phyloP scores from a whole-genome alignment of 2,888 invertebrate species.

The Oscheius myriophilus region DNA sequence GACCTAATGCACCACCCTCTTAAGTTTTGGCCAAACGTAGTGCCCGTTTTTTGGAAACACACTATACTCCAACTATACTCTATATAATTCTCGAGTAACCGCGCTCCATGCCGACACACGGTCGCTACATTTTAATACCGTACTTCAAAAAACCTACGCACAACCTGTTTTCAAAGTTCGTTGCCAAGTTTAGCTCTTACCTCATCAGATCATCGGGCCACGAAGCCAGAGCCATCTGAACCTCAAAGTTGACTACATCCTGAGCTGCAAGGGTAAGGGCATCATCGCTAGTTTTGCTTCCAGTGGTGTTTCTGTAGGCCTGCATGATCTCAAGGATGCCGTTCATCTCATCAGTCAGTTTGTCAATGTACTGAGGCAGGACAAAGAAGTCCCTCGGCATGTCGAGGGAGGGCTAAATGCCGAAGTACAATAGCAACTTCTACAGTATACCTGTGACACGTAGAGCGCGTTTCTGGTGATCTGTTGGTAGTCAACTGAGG shows the following conservation, averaged over 20 bases:
- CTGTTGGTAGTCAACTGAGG: conserved; percentile 58
- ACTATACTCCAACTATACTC: too few relatives aligned
- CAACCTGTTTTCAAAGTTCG: conserved; percentile 2
- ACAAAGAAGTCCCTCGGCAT: conserved; percentile 61
- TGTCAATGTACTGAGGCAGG: conserved; percentile 54
- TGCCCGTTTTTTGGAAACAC: too few relatives aligned
- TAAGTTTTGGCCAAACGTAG: too few relatives aligned
- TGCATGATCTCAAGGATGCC: conserved; percentile 16
- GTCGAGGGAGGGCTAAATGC: conserved; percentile 43
- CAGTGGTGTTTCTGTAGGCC: background rate
- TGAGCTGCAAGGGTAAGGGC: conserved; percentile 12
- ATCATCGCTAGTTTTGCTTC: background rate
- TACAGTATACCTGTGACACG: conserved; percentile 45
- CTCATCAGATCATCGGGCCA: conserved; percentile 55
- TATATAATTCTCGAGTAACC: too few relatives aligned
- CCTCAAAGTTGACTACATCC: conserved; percentile 30
- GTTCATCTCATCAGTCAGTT: conserved; percentile 45
- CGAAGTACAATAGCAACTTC: background rate
- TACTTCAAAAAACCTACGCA: too few relatives aligned
- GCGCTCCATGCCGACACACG: too few relatives aligned
- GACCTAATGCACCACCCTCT: too few relatives aligned
- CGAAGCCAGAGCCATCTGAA: conserved; percentile 48
- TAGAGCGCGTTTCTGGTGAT: conserved; percentile 55
- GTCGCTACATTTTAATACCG: too few relatives aligned
- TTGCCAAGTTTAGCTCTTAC: conserved; percentile 19